Evolutionary conservation across 2,797 vertebrate species (phyloP), one percentile per base, ranked within the genome.

Genomic region (Cryptoprocta ferox): DNA sequence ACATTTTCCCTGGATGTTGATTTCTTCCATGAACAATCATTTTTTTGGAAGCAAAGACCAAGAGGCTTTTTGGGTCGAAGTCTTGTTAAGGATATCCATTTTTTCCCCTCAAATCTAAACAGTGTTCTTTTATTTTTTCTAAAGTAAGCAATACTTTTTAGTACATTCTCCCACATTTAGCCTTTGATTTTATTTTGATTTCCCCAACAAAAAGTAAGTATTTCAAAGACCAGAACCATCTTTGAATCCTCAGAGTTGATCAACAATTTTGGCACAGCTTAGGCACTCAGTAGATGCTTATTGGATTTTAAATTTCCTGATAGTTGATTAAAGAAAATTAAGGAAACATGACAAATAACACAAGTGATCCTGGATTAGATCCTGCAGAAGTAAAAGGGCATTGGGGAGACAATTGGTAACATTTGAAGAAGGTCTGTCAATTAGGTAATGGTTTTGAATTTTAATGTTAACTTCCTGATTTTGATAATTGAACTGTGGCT

Each of bases 401-500:
- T 89, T 81, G 50, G 71, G 59, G 56, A 32, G 71, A 93, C 13
- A 70, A 71, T 1, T 79, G 80, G 42, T 97, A 14, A 97, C 85
- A 78, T 75, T 93, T 94, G 42, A 89, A 96, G 37, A 89, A 96
- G 45, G 5, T 82, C 37, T 96, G 37, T 89, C 39, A 70, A 73
- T 78, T 93, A 90, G 68, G 70, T 81, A 81, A 80, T 91, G 39
- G 63, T 70, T 91, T 85, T 83, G 30, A 88, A 95, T 96, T 91
- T 95, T 92, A 95, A 95, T 90, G 11, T 87, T 90, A 83, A 95
- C 32, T 81, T 90, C 21, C 19, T 96, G 15, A 76, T 81, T 96
- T 89, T 92, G 37, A 94, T 94, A 24, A 96, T 45, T 89, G 28
- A 79, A 87, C 48, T 86, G 8, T 76, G 50, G 35, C 73, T 90